Percentiles rank a stretch among this genome's conserved stretches.
Conservation (phyloP, 1,140 invertebrate genomes). For the Carposina sasakii region DNA sequence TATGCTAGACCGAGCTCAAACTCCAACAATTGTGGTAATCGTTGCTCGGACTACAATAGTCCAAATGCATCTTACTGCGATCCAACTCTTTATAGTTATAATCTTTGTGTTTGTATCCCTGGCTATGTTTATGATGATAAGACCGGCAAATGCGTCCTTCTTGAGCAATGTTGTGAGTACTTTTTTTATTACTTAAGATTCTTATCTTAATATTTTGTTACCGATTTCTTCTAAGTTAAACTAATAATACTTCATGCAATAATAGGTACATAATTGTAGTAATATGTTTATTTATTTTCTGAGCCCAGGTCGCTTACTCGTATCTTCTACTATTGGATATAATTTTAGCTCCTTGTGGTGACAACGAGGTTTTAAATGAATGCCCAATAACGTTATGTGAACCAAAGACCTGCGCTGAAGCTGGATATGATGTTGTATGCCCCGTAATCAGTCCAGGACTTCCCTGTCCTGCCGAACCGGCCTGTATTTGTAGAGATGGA, state of each 20-base stretch:
- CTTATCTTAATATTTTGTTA: no score
- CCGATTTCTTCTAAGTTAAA: no score
- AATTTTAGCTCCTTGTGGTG: no score
- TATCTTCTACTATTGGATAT: no score
- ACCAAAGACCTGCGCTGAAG: constrained; percentile 11
- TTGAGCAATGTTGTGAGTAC: constrained; percentile 25
- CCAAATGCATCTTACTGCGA: constrained; percentile 2
- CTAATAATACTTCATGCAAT: no score
- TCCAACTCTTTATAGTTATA: constrained; percentile 3
- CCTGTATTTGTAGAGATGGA: constrained; percentile 29
- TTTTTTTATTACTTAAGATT: no score
- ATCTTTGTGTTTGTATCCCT: constrained; percentile 28
- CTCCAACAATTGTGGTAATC: constrained; percentile 22
- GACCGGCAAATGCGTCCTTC: constrained; percentile 23
- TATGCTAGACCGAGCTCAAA: constrained; percentile 25
- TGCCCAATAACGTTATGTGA: background rate
- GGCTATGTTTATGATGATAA: constrained; percentile 15
- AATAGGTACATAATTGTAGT: no score
- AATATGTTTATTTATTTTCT: no score
- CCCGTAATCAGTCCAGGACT: background rate
- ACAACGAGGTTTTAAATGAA: no score
- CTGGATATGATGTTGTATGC: constrained; percentile 11
- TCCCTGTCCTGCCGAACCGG: constrained; percentile 10
- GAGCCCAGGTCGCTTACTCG: no score
- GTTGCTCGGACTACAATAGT: constrained; percentile 21